Evolutionary conservation across 2,797 vertebrate species (phyloP).

Genomic region (Jordanella pulchra): DNA sequence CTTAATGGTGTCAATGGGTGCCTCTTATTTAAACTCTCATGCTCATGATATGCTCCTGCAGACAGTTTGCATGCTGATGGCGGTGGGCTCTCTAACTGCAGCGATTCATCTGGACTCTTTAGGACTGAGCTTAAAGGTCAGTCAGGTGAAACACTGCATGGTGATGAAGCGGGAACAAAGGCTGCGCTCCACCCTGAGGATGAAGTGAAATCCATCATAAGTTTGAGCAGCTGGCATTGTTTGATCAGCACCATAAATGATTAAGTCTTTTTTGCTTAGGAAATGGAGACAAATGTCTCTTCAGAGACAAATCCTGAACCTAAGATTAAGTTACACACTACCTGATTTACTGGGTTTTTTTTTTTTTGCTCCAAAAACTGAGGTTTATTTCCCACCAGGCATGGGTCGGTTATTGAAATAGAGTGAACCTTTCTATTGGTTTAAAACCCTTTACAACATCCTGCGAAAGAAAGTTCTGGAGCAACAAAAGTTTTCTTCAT

Average conservation of each 20-base stretch:
- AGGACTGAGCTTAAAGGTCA: slow-evolving; percentile 58
- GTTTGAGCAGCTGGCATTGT: slow-evolving; percentile 31
- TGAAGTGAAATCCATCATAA: slow-evolving; percentile 40
- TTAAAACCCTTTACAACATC: background rate
- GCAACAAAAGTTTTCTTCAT: background rate
- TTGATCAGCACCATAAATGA: slow-evolving; percentile 46
- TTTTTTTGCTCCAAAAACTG: slow-evolving; percentile 21
- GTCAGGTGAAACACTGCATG: slow-evolving; percentile 53
- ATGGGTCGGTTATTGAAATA: background rate
- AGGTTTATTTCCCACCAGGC: slow-evolving; percentile 13
- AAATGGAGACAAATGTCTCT: slow-evolving; percentile 15
- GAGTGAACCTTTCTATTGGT: background rate
- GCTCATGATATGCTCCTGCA: slow-evolving; percentile 24
- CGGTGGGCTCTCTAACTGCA: slow-evolving; percentile 47
- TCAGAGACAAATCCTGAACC: slow-evolving; percentile 18
- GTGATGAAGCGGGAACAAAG: slow-evolving; percentile 55
- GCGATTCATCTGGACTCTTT: slow-evolving; percentile 62
- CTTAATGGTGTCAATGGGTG: slow-evolving; percentile 54
- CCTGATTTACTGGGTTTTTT: slow-evolving; percentile 31
- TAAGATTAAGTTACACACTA: slow-evolving; percentile 24
- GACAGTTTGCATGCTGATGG: slow-evolving; percentile 60
- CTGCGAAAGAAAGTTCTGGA: background rate
- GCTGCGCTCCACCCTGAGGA: slow-evolving; percentile 18
- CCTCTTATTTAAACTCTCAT: slow-evolving; percentile 14
- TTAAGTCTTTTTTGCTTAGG: slow-evolving; percentile 4